Evolutionary conservation across 2,113 vertebrate species (phyloP), one percentile per base, ranked within the genome.

Genomic region (Sisor rabdophorus): DNA sequence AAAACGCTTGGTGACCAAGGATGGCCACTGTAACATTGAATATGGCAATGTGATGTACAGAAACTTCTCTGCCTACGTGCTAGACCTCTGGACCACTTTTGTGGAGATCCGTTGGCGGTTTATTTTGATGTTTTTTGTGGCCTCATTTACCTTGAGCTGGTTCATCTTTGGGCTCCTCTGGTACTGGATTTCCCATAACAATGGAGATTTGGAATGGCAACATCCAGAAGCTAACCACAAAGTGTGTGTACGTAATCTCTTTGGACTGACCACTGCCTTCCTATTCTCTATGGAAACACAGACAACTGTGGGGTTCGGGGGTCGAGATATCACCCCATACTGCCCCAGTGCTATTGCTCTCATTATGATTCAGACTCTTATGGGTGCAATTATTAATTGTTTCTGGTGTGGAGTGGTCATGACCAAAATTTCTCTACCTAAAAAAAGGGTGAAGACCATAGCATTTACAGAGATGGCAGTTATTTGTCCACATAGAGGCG

Each of bases 81-180:
- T 78, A 20, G 76, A 78, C 58, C 28, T 78, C 30, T 78, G 76
- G 76, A 78, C 68, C 30, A 71, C 76, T 11, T 71, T 78, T 28
- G 69, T 78, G 48, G 76, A 78, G 68, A 78, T 71, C 50, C 76
- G 58, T 36, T 78, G 76, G 76, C 68, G 76, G 6, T 72, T 78
- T 12, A 32, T 78, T n/a, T 26, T 64, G 26, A 1, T 78, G 2
- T 63, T 78, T 7, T 78, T 71, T 24, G 68, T 78, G 22, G 48
- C 30, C 1, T 71, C 68, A 36, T 71, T 78, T 32, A 71, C 68
- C 54, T 58, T 78, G 17, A 78, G 76, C 50, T 78, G 76, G 76
- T 78, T 78, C 8, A n/a, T 78, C 7, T 78, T 78, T 12, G 76
- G 68, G n/a, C 68, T 78, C 13, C 11, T 71, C 19, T 78, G 76